These are phyloP conservation scores for Deroplatys truncata DNA, from an alignment of 2,888 invertebrate genomes.

Conservation along the genomic window DNA sequence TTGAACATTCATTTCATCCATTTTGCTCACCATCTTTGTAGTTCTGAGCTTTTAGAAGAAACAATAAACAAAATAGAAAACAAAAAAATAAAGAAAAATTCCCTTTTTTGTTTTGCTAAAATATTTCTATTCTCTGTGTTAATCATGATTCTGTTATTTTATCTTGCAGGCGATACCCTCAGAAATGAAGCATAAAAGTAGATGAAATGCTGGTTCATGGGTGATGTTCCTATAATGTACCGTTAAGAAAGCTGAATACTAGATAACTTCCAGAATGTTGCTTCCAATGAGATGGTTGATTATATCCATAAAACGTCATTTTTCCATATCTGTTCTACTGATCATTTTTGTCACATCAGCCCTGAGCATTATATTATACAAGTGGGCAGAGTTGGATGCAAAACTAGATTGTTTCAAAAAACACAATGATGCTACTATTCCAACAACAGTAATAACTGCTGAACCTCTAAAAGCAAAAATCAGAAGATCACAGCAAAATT, in stretches of 20 bases:
- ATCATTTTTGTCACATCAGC: slow-evolving; percentile 14
- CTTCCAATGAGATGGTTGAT: slow-evolving; percentile 24
- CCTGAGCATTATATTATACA: slow-evolving; percentile 24
- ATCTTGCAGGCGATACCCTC: not conserved
- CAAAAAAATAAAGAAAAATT: no score
- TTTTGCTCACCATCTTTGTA: no score
- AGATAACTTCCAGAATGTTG: not conserved
- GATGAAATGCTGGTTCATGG: not conserved
- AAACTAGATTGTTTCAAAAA: slow-evolving; percentile 21
- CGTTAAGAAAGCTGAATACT: not conserved
- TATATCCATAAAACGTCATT: slow-evolving; percentile 27
- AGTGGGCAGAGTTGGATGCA: slow-evolving; percentile 25
- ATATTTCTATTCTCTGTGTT: not conserved
- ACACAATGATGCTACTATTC: not conserved
- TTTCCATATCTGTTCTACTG: slow-evolving; percentile 5
- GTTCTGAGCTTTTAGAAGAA: no score
- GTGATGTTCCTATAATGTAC: no score
- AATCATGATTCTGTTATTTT: not conserved
- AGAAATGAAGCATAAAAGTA: not conserved
- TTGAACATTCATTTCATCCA: no score
- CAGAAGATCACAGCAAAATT: not conserved
- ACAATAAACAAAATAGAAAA: no score
- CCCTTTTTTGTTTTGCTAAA: no score
- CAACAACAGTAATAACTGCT: not conserved
- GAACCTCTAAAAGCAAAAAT: not conserved